Percentiles rank a stretch among this genome's conserved stretches.
These are phyloP conservation scores for Cololabis saira DNA, from an alignment of 2,113 vertebrate species.

Conservation along the genomic window DNA sequence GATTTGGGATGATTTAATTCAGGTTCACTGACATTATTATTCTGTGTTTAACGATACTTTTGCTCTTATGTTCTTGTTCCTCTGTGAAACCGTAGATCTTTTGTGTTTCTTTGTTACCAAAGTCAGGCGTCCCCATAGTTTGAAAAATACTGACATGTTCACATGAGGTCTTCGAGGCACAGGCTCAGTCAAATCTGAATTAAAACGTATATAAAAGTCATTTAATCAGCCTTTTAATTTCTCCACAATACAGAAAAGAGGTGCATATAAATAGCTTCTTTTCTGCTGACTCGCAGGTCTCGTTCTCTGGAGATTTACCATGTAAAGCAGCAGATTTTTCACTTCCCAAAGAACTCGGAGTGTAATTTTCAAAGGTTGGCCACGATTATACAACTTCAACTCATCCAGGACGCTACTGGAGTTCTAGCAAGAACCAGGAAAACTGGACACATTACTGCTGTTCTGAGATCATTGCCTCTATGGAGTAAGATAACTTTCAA, in stretches of 20 bases:
- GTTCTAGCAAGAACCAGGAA: too few species aligned
- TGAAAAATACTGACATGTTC: conserved; percentile 15
- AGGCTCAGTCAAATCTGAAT: conserved; percentile 49
- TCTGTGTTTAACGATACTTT: conserved; percentile 15
- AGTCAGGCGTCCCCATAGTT: conserved; percentile 27
- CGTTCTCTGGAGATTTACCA: conserved; percentile 57
- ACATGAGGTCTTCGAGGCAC: conserved; percentile 29
- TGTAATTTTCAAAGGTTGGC: conserved; percentile 42
- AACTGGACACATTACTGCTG: too few species aligned
- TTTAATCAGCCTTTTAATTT: conserved; percentile 54
- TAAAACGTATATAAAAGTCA: conserved; percentile 49
- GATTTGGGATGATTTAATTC: not conserved
- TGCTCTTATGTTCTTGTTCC: not conserved
- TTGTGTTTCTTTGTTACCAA: conserved; percentile 31
- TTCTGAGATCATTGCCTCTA: too few species aligned
- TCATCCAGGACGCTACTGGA: too few species aligned
- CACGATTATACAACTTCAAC: too few species aligned
- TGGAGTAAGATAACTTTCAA: too few species aligned
- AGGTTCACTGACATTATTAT: conserved; percentile 13
- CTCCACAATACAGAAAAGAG: conserved; percentile 28
- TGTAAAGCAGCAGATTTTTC: conserved; percentile 35
- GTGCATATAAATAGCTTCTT: conserved; percentile 53
- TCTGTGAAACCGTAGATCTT: conserved; percentile 15
- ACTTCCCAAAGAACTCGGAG: conserved; percentile 32
- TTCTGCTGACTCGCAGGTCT: conserved; percentile 52